Conservation (phyloP, 2,797 vertebrate genomes). For the Melanotaenia parkinsoni region DNA sequence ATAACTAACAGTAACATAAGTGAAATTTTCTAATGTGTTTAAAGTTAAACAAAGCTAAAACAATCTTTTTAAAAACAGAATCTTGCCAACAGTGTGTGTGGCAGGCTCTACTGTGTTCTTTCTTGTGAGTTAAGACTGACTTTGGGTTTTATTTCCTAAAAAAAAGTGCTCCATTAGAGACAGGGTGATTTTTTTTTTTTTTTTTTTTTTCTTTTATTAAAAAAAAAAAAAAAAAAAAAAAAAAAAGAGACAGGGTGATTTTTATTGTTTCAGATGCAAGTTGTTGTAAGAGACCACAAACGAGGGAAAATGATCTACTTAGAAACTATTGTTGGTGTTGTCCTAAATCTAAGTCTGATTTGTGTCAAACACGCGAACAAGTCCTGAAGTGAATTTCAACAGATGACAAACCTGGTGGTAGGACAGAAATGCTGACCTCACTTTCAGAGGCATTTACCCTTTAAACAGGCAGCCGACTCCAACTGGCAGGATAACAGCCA, state of each 20-base stretch:
- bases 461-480: constrained; percentile 1
- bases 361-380: constrained; percentile 9
- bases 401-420: constrained; percentile 1
- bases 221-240: no score
- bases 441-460: constrained; percentile 1
- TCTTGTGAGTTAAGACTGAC: neutral
- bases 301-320: neutral
- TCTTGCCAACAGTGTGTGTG: neutral
- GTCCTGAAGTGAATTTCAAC: neutral
- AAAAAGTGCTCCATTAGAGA: neutral
- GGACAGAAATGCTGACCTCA: constrained; percentile 14
- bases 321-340: neutral
- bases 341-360: neutral
- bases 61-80: neutral
- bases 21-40: neutral
- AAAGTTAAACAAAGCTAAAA: constrained; percentile 4
- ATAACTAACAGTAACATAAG: neutral
- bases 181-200: no score
- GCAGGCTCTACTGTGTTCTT: neutral
- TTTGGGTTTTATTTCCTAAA: neutral
- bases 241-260: neutral
- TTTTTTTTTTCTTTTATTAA: no score
- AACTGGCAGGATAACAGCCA: neutral
- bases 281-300: neutral
- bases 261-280: neutral